Percentiles rank a stretch among this genome's conserved stretches.
Conservation (phyloP, 2,888 invertebrate species). For the Psylliodes chrysocephalus region DNA sequence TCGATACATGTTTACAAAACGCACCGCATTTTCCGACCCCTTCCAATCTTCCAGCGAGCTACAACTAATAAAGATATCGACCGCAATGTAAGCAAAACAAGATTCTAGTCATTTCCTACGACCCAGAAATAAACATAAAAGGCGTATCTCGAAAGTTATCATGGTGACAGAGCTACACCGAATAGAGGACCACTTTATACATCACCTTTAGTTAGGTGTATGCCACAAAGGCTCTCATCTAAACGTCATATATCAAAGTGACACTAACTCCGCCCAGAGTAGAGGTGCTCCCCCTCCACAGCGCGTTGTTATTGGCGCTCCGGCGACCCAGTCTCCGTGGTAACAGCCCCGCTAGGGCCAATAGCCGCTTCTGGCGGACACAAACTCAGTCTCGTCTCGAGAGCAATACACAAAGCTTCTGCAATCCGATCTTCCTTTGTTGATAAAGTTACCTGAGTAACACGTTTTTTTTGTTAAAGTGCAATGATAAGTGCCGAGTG, state of each 20-base stretch:
- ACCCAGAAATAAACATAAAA: conserved; percentile 51
- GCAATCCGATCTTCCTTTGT: conserved; percentile 43
- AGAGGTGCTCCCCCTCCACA: conserved; percentile 49
- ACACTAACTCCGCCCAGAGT: conserved; percentile 54
- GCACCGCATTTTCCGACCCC: conserved; percentile 15
- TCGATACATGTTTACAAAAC: conserved; percentile 2
- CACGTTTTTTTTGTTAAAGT: conserved; percentile 34
- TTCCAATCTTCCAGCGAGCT: conserved; percentile 11
- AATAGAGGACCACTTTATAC: conserved; percentile 63
- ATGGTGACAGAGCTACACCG: conserved; percentile 52
- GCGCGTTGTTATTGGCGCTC: conserved; percentile 58
- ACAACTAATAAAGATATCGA: conserved; percentile 36
- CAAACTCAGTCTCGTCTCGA: conserved; percentile 56
- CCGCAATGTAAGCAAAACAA: conserved; percentile 41
- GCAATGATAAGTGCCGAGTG: conserved; percentile 12
- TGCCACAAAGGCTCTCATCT: conserved; percentile 57
- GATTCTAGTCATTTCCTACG: conserved; percentile 44
- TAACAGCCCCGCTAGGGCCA: conserved; percentile 61
- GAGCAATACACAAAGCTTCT: conserved; percentile 51
- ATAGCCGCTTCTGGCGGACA: conserved; percentile 52
- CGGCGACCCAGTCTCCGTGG: conserved; percentile 60
- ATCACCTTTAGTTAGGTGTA: conserved; percentile 63
- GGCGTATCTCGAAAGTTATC: conserved; percentile 53
- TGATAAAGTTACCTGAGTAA: conserved; percentile 40
- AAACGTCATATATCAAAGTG: conserved; percentile 56